These are phyloP conservation scores for Alitta virens DNA, from an alignment of 2,888 invertebrate species.

Conservation along the genomic window DNA sequence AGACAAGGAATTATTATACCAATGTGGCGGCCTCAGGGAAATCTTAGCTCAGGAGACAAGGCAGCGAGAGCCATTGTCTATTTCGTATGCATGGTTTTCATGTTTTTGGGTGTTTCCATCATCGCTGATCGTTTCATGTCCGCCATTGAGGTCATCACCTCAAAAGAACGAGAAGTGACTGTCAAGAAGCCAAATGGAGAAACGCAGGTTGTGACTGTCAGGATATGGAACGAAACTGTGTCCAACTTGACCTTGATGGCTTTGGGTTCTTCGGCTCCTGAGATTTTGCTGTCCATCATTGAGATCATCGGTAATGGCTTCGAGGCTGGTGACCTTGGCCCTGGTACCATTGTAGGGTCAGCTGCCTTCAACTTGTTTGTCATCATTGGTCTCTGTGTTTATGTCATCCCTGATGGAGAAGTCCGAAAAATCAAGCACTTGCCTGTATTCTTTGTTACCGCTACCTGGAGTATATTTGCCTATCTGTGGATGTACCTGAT, in stretches of 20 bases:
- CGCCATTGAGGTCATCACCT: slow-evolving; percentile 98
- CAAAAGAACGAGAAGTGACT: slow-evolving; percentile 90
- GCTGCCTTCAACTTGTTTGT: slow-evolving; percentile 98
- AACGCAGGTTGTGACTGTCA: slow-evolving; percentile 82
- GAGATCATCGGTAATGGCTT: slow-evolving; percentile 87
- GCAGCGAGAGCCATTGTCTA: slow-evolving; percentile 86
- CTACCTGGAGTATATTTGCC: slow-evolving; percentile 96
- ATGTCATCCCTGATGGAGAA: slow-evolving; percentile 87
- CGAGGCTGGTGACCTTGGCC: slow-evolving; percentile 93
- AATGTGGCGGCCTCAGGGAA: slow-evolving; percentile 79
- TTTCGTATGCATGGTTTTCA: slow-evolving; percentile 82
- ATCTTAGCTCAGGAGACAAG: slow-evolving; percentile 65
- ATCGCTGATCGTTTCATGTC: slow-evolving; percentile 99
- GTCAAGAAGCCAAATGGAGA: slow-evolving; percentile 86
- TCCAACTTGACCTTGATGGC: slow-evolving; percentile 99
- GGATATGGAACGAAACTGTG: slow-evolving; percentile 99
- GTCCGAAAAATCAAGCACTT: slow-evolving; percentile 92
- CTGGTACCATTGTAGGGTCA: slow-evolving; percentile 97
- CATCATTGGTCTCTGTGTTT: slow-evolving; percentile 91
- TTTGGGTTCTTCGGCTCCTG: slow-evolving; percentile 95
- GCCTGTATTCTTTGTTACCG: slow-evolving; percentile 95
- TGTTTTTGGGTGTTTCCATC: slow-evolving; percentile 98
- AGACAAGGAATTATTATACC: slow-evolving; percentile 83
- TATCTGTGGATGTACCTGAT: slow-evolving; percentile 98
- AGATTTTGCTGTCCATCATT: slow-evolving; percentile 94